Conservation (phyloP, 2,797 vertebrate genomes). For the Selene dorsalis region DNA sequence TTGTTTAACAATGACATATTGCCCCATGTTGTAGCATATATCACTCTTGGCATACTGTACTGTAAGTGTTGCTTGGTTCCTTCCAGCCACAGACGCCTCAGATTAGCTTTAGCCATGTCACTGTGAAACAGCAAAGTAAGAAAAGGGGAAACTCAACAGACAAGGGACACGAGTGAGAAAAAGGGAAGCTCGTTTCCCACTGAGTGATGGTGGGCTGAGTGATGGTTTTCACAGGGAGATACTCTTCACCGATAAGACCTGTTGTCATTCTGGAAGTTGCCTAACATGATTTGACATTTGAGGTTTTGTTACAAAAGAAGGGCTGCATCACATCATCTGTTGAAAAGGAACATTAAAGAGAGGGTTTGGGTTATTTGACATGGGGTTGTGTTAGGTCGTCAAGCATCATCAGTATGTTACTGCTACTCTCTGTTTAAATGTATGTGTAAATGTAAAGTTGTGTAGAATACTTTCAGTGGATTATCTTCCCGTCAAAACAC, state of each 20-base stretch:
- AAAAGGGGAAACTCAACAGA: constrained; percentile 67
- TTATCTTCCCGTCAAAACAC: no score
- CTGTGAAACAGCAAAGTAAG: constrained; percentile 53
- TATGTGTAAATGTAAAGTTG: no score
- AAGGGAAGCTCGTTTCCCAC: constrained; percentile 54
- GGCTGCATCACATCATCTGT: constrained; percentile 27
- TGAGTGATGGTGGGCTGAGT: constrained; percentile 23
- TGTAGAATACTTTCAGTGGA: no score
- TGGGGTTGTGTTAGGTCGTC: no score
- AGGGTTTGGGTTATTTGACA: no score
- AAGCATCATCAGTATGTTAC: no score
- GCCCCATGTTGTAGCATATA: background rate
- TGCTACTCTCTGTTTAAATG: no score
- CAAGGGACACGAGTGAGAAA: constrained; percentile 29
- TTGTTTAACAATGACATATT: background rate
- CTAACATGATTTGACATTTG: constrained; percentile 48
- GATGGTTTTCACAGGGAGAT: constrained; percentile 51
- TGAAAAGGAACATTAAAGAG: constrained; percentile 14
- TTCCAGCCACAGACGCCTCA: constrained; percentile 20
- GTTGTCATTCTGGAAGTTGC: constrained; percentile 59
- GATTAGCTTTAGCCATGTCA: constrained; percentile 55
- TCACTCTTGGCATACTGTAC: background rate
- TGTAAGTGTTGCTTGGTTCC: constrained; percentile 27
- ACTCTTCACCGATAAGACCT: constrained; percentile 51
- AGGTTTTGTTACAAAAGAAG: constrained; percentile 60